Conservation (phyloP, 2,113 vertebrate species). For the Apus apus region DNA sequence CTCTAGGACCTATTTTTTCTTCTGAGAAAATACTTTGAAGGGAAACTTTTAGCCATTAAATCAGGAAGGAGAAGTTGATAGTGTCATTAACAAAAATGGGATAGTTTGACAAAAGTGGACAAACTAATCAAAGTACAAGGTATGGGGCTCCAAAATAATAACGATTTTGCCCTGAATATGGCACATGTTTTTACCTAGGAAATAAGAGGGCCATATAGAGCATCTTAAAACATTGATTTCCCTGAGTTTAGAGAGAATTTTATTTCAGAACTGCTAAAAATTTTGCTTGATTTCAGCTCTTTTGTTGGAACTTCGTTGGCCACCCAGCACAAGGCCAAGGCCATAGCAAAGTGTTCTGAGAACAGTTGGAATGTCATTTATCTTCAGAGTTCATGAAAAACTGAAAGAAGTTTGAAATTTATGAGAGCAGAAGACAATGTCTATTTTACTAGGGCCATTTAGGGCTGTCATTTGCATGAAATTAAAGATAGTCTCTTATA, state of each 20-base stretch:
- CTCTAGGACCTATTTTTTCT: not conserved
- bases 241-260: not conserved
- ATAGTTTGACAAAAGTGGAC: not conserved
- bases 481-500: constrained; percentile 51
- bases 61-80: not conserved
- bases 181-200: not conserved
- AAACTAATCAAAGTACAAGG: not conserved
- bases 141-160: not conserved
- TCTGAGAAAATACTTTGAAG: not conserved
- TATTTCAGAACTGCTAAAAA: not conserved
- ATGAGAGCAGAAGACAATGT: constrained; percentile 21
- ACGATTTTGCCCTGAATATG: not conserved
- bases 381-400: not conserved
- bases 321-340: not conserved
- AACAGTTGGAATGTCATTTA: not conserved
- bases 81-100: not conserved
- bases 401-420: constrained; percentile 5
- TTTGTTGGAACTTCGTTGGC: not conserved
- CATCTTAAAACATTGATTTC: not conserved
- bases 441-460: constrained; percentile 41
- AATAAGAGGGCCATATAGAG: not conserved
- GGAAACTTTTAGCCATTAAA: not conserved
- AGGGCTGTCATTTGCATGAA: constrained; percentile 57
- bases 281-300: not conserved
- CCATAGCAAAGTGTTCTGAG: not conserved